Conservation (phyloP, 1,140 invertebrate species). For the Pantala flavescens region DNA sequence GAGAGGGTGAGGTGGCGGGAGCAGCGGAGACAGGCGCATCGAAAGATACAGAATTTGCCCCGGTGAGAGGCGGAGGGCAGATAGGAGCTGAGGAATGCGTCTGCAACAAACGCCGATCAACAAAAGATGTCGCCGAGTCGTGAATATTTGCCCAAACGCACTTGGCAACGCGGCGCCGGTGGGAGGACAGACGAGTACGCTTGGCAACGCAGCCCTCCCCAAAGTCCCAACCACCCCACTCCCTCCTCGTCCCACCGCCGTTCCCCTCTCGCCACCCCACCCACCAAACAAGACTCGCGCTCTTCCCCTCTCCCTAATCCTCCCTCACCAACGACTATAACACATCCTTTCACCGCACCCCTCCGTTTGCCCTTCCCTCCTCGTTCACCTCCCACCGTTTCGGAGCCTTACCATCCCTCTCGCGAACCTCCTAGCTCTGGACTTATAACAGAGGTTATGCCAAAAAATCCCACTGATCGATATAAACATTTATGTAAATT, state of each 20-base stretch:
- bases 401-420: no score
- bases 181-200: not conserved
- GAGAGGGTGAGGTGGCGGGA: no score
- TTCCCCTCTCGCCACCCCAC: not conserved
- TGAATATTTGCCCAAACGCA: not conserved
- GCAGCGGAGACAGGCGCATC: no score
- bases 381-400: not conserved
- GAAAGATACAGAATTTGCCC: no score
- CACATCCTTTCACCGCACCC: not conserved
- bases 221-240: not conserved
- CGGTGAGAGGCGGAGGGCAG: no score
- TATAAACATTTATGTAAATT: no score
- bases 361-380: not conserved
- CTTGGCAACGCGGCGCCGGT: not conserved
- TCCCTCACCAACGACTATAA: not conserved
- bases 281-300: conserved; percentile 2
- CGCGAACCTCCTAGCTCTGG: no score
- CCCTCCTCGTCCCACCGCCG: not conserved
- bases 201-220: not conserved
- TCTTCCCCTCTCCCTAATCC: not conserved
- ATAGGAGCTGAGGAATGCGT: not conserved
- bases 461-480: no score
- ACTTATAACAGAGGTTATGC: no score
- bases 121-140: not conserved
- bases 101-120: not conserved